These are phyloP conservation scores for Morpho helenor DNA, from an alignment of 2,888 invertebrate species.

Conservation along the genomic window DNA sequence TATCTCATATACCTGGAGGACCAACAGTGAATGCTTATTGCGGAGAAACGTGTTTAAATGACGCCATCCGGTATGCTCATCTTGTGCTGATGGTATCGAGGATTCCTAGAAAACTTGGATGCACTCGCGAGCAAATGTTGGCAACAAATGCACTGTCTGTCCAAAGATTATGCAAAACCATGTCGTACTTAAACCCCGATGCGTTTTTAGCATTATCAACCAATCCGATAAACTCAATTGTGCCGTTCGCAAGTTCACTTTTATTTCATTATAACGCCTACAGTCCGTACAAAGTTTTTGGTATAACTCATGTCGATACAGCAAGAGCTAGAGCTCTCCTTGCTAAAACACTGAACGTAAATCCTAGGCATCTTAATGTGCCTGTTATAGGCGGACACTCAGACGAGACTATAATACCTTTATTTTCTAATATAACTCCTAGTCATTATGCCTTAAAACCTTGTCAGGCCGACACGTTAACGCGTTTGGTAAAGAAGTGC, in stretches of 20 bases:
- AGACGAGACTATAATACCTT: conserved; percentile 52
- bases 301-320: conserved; percentile 53
- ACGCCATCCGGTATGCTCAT: conserved; percentile 41
- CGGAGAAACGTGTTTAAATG: conserved; percentile 35
- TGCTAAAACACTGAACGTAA: conserved; percentile 40
- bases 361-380: conserved; percentile 38
- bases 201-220: conserved; percentile 53
- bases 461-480: conserved; percentile 45
- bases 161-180: conserved; percentile 42
- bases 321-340: conserved; percentile 42
- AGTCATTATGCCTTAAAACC: conserved; percentile 33
- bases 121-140: conserved; percentile 46
- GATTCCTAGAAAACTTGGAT: conserved; percentile 39
- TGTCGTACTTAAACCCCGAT: conserved; percentile 44
- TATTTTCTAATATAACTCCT: conserved; percentile 53
- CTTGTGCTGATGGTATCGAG: conserved; percentile 48
- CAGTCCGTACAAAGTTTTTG: conserved; percentile 53
- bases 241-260: conserved; percentile 51
- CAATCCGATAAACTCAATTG: conserved; percentile 52
- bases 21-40: conserved; percentile 36
- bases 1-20: conserved; percentile 45
- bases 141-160: conserved; percentile 45
- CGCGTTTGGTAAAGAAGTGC: conserved; percentile 47
- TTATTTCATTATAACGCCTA: conserved; percentile 44
- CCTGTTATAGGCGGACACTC: conserved; percentile 63